Evolutionary conservation across 1,140 invertebrate genomes (phyloP).

Genomic region (Drosophila grimshawi): DNA sequence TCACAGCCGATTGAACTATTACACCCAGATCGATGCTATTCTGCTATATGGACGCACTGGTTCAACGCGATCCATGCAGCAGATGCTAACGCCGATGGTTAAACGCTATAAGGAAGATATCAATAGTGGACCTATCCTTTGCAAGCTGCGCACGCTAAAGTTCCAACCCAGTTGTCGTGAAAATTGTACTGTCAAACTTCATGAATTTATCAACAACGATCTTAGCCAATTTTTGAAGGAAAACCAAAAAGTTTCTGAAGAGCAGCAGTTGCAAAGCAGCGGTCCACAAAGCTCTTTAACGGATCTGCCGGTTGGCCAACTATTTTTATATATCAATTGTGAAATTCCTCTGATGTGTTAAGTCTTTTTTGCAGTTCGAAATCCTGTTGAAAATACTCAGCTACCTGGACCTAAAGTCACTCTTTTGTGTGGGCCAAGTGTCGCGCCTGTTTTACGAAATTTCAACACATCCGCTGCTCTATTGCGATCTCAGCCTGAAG

Average conservation of each 20-base stretch:
- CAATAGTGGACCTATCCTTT: conserved; percentile 63
- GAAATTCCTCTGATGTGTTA: conserved; percentile 12
- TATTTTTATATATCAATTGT: conserved; percentile 15
- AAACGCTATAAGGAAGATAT: conserved; percentile 3
- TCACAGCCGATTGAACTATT: conserved; percentile 91
- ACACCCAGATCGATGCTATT: conserved; percentile 95
- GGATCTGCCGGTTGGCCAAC: conserved; percentile 64
- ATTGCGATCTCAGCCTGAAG: conserved; percentile 91
- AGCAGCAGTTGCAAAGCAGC: conserved; percentile 4
- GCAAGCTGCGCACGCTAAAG: conserved; percentile 73
- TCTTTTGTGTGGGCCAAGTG: conserved; percentile 90
- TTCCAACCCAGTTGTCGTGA: conserved; percentile 69
- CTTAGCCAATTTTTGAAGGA: conserved; percentile 77
- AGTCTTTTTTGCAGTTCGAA: conserved; percentile 83
- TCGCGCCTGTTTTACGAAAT: conserved; percentile 90
- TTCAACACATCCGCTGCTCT: conserved; percentile 91
- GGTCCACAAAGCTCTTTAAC: conserved; percentile 36
- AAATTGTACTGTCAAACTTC: conserved; percentile 59
- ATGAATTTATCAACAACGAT: conserved; percentile 83
- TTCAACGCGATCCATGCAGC: conserved; percentile 45
- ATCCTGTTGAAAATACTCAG: conserved; percentile 85
- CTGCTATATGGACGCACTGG: conserved; percentile 87
- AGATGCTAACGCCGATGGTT: conserved; percentile 26
- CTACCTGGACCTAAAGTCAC: conserved; percentile 91
- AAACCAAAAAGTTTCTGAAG: conserved; percentile 24